Evolutionary conservation across 2,113 vertebrate species (phyloP), one percentile per base, ranked within the genome.

Genomic region (Alethe castanea): DNA sequence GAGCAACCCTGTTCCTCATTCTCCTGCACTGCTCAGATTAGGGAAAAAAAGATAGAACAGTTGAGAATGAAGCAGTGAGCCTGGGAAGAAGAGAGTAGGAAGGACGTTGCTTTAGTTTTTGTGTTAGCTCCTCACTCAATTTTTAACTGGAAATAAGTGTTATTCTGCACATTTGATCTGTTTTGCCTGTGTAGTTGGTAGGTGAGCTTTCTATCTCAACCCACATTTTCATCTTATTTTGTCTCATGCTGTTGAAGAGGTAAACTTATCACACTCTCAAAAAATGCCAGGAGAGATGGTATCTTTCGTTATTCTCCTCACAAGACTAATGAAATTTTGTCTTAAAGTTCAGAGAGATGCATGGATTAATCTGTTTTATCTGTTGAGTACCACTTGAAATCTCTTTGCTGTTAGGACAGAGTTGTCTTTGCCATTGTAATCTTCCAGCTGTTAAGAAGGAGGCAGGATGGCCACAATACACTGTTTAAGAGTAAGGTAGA

Each of bases 121-220:
- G 5, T 45, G 20, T 81, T 81, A 0, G 0, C 2, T 81, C 7
- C 19, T 89, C 7, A 54, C 14, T 66, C 2, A 1, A 4, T 53
- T 78, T 86, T 87, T 66, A 67, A n/a, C 26, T 65, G 19, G 4
- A 1, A 35, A 4, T 26, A 72, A 69, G 11, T 24, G 47, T 44
- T 83, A 45, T 80, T 80, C 14, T 2, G 0, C 15, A 52, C 25
- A 0, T 23, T 62, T 28, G 22, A 5, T 67, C 38, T 69, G 5
- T 48, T 92, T 80, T 56, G 5, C 12, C 25, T 52, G 6, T 54
- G 33, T 38, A 60, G 8, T 18, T 42, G 35, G 6, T 45, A 40
- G 40, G 14, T 48, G 12, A 80, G 77, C 29, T 52, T 40, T 5
- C 16, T 69, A 13, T 36, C 36, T 77, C 6, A 18, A 56, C 9